phyloP scores from a whole-genome alignment of 1,140 invertebrate genomes.

The Vanessa tameamea region DNA sequence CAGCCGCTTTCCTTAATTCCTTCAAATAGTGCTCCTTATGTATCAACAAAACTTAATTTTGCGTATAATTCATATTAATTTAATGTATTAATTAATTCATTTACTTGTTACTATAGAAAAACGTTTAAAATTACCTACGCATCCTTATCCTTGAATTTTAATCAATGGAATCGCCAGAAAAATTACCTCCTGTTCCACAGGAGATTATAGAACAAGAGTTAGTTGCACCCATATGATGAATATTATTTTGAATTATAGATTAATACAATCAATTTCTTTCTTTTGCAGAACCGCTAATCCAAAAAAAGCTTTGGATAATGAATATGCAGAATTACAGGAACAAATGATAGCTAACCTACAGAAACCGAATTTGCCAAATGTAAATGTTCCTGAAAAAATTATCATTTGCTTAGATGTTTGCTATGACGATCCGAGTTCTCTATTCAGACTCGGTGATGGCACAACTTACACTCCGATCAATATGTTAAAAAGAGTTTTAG shows the following conservation, averaged over 20 bases:
- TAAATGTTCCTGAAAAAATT: slow-evolving; percentile 84
- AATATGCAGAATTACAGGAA: slow-evolving; percentile 54
- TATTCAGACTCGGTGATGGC: slow-evolving; percentile 81
- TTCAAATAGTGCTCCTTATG: no score
- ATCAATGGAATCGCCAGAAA: not conserved
- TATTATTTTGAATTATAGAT: not conserved
- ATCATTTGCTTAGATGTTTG: slow-evolving; percentile 85
- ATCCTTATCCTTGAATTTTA: not conserved
- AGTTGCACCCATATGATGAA: not conserved
- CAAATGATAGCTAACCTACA: slow-evolving; percentile 66
- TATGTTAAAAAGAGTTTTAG: slow-evolving; percentile 84
- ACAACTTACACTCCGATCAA: slow-evolving; percentile 82
- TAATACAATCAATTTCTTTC: slow-evolving; percentile 16
- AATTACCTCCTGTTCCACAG: slow-evolving; percentile 1
- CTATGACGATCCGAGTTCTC: slow-evolving; percentile 82
- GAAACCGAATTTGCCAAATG: slow-evolving; percentile 76
- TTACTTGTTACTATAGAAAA: not conserved
- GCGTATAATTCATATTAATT: no score
- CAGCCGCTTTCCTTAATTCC: no score
- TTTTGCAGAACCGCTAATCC: slow-evolving; percentile 34
- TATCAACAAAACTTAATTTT: no score
- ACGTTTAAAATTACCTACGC: not conserved
- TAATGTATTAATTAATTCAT: not conserved
- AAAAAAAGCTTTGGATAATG: slow-evolving; percentile 40
- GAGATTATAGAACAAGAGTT: slow-evolving; percentile 19